Conservation (phyloP, 2,888 invertebrate species). For the Ariolimax columbianus region DNA sequence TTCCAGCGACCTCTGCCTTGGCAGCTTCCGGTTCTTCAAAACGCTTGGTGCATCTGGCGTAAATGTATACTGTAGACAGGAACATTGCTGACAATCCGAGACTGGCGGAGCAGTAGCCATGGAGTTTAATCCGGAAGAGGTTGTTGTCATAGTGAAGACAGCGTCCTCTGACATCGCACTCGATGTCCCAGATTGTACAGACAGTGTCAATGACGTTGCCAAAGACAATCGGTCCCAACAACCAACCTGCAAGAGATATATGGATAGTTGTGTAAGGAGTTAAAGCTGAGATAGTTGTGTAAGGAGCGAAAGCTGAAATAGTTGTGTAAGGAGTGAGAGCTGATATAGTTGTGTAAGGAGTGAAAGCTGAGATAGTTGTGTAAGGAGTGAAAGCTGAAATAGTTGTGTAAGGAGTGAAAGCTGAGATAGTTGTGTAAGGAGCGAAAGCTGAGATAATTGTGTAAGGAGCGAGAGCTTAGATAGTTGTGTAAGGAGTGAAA, state of each 20-base stretch:
- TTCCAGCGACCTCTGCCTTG: neutral
- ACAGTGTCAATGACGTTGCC: conserved; percentile 43
- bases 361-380: too few species aligned
- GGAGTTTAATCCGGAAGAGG: conserved; percentile 37
- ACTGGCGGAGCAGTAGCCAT: conserved; percentile 14
- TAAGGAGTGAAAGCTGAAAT: too few species aligned
- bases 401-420: too few species aligned
- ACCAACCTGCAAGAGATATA: conserved; percentile 39
- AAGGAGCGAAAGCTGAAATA: neutral
- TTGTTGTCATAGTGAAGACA: conserved; percentile 48
- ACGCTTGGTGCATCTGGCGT: conserved; percentile 32
- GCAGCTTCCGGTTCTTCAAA: conserved; percentile 11
- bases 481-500: too few species aligned
- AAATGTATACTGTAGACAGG: conserved; percentile 3
- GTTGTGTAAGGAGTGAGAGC: too few species aligned
- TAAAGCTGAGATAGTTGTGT: neutral
- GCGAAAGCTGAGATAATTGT: too few species aligned
- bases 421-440: too few species aligned
- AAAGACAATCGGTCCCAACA: conserved; percentile 40
- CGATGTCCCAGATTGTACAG: conserved; percentile 42
- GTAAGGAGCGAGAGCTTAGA: too few species aligned
- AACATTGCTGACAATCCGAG: neutral
- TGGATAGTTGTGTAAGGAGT: neutral
- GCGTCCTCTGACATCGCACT: conserved; percentile 31
- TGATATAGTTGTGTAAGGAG: too few species aligned